Conservation (phyloP, 2,113 vertebrate species). For the Silurus glanis region DNA sequence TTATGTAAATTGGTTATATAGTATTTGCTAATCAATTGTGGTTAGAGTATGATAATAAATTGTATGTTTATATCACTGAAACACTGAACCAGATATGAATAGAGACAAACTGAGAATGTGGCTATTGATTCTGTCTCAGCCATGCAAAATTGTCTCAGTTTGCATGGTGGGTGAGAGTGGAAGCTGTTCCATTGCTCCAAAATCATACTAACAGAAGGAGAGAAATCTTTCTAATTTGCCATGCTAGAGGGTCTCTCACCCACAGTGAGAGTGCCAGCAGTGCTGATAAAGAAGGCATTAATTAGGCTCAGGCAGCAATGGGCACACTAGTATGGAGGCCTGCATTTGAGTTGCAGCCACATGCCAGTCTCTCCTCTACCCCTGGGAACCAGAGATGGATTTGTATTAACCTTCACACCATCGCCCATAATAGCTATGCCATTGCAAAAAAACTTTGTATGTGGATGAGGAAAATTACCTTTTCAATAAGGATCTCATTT, state of each 20-base stretch:
- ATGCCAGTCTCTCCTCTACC: slow-evolving; percentile 12
- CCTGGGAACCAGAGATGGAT: slow-evolving; percentile 37
- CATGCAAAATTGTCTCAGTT: background rate
- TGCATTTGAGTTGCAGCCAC: slow-evolving; percentile 34
- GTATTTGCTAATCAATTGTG: background rate
- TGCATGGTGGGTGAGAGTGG: slow-evolving; percentile 16
- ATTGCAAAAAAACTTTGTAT: slow-evolving; percentile 28
- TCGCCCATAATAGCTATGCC: slow-evolving; percentile 14
- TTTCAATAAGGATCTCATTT: background rate
- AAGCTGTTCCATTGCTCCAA: slow-evolving; percentile 27
- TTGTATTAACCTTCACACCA: slow-evolving; percentile 31
- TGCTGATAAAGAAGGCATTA: slow-evolving; percentile 34
- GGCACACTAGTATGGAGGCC: slow-evolving; percentile 17
- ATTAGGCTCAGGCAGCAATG: slow-evolving; percentile 39
- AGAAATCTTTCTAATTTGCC: slow-evolving; percentile 23
- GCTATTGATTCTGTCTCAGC: slow-evolving; percentile 15
- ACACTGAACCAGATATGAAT: background rate
- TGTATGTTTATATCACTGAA: slow-evolving; percentile 23
- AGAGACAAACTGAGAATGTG: background rate
- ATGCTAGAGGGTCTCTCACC: slow-evolving; percentile 23
- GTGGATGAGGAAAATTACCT: background rate
- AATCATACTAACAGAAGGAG: slow-evolving; percentile 11
- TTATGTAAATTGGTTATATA: background rate
- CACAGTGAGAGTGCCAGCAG: slow-evolving; percentile 24
- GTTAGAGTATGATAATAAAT: slow-evolving; percentile 6